Base-by-base conservation (phyloP, 2,797 vertebrate genomes). In the Microcaecilia unicolor region DNA sequence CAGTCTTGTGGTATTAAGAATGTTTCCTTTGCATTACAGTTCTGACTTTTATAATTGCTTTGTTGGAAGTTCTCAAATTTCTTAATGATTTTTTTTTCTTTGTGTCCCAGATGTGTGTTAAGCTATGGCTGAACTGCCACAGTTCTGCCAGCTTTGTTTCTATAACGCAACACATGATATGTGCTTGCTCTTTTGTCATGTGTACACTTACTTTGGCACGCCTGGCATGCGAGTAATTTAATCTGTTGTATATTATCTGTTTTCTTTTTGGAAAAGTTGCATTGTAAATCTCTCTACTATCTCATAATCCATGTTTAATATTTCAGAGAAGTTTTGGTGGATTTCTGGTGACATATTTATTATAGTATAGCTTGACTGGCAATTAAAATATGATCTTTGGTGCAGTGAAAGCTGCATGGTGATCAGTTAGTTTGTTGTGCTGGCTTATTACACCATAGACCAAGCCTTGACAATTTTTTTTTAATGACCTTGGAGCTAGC, bases 21-120 rank as follows among this genome's bases (percentile, higher is more conserved):
- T 66, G 71, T 77, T 84, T 77, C 76, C 78, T 81, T 73, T 68
- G 55, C 78, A 76, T 78, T 78, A 57, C 61, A 74, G 72, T 65
- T 67, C 33, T 63, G 67, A 62, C 65, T 71, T 75, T 75, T 72
- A 68, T 62, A 78, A 64, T 71, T 73, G 62, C 70, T 77, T 72
- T 76, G 70, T 77, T 72, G 42, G 64, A 37, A 37, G 35, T 72
- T 81, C 78, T 81, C 78, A 58, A 51, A 67, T 81, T 75, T 58
- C 81, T 64, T 79, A 78, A 76, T 80, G 73, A 75, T 81, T 76
- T 75, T 61, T 53, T 21, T 31, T 25, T 28, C 6, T 54, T 60
- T 62, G 65, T 9, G 22, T 31, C 52, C 72, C 74, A 81, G 64
- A 67, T 72, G 72, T 66, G 44, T 41, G 17, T 50, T 64, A 65